phyloP scores from a whole-genome alignment of 2,888 invertebrate species.

The Thera obeliscata region DNA sequence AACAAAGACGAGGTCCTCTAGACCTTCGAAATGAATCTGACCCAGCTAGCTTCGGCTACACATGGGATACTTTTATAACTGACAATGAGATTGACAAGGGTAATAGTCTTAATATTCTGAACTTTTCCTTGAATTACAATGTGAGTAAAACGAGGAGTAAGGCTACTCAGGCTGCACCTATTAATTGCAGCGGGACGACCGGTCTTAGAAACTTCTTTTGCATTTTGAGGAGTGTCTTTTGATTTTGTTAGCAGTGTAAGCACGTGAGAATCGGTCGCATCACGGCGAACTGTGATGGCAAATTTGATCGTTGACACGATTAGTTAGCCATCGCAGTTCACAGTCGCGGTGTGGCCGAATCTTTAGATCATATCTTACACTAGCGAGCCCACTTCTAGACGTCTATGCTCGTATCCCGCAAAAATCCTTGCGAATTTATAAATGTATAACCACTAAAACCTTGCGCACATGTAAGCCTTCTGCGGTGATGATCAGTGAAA shows the following conservation, averaged over 20 bases:
- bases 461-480: too few species aligned
- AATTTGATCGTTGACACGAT: too few species aligned
- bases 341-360: too few species aligned
- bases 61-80: slow-evolving; percentile 88
- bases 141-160: slow-evolving; percentile 43
- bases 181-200: slow-evolving; percentile 63
- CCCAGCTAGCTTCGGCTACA: slow-evolving; percentile 88
- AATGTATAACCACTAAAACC: too few species aligned
- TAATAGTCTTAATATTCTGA: slow-evolving; percentile 48
- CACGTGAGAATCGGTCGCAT: too few species aligned
- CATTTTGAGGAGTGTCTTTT: slow-evolving; percentile 68
- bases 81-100: slow-evolving; percentile 33
- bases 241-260: slow-evolving; percentile 30
- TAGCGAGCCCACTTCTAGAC: too few species aligned
- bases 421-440: too few species aligned
- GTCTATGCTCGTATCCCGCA: too few species aligned
- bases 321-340: too few species aligned
- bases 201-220: slow-evolving; percentile 73
- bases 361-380: too few species aligned
- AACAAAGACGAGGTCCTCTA: slow-evolving; percentile 74
- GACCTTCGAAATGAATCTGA: slow-evolving; percentile 84
- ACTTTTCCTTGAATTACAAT: slow-evolving; percentile 49
- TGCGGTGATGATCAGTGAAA: too few species aligned
- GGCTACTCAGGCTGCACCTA: slow-evolving; percentile 52
- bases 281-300: too few species aligned